Conservation (phyloP, 2,888 invertebrate genomes). For the Aspidiotus destructor region DNA sequence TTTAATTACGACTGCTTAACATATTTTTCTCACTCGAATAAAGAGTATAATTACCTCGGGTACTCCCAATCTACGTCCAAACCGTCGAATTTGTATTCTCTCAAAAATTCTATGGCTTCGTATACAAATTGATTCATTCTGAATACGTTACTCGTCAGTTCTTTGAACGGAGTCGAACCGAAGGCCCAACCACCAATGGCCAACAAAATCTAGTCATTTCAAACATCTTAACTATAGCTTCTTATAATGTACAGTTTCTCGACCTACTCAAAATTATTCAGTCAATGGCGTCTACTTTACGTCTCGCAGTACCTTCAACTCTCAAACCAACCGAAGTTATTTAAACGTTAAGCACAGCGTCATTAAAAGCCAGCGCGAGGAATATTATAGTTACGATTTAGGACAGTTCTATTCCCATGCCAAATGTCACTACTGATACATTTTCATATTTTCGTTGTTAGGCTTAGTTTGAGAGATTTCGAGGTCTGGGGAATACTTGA, state of each 20-base stretch:
- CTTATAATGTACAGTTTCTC: neutral
- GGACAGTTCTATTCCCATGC: too few relatives aligned
- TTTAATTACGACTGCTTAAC: neutral
- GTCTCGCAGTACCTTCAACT: too few relatives aligned
- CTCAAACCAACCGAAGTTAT: too few relatives aligned
- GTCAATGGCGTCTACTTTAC: too few relatives aligned
- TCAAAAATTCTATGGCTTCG: constrained; percentile 82
- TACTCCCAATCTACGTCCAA: constrained; percentile 92
- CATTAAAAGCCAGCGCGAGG: too few relatives aligned
- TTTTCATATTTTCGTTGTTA: too few relatives aligned
- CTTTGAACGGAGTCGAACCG: constrained; percentile 88
- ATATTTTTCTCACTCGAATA: neutral
- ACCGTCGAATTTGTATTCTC: constrained; percentile 85
- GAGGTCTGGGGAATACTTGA: too few relatives aligned
- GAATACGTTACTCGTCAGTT: constrained; percentile 80
- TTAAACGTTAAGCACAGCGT: too few relatives aligned
- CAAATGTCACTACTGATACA: too few relatives aligned
- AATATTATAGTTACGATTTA: too few relatives aligned
- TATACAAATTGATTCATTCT: constrained; percentile 93
- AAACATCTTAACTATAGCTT: neutral
- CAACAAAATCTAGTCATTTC: constrained; percentile 54
- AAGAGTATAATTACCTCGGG: constrained; percentile 51
- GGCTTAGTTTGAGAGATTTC: too few relatives aligned
- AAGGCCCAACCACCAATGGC: constrained; percentile 96
- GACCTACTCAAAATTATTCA: too few relatives aligned